Base-by-base conservation (phyloP, 1,140 invertebrate species). In the Panagrolaimus sp. region DNA sequence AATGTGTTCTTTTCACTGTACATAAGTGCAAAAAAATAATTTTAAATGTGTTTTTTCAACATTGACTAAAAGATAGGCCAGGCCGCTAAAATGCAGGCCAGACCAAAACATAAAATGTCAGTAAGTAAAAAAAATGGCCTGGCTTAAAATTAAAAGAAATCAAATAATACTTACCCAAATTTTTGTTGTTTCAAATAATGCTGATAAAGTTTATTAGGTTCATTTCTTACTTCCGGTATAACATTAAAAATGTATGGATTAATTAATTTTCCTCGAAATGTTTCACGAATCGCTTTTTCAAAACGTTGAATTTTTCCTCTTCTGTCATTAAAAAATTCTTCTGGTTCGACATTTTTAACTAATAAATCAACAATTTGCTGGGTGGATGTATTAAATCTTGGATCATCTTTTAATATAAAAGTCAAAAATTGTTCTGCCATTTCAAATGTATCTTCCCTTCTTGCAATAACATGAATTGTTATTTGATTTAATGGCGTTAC, bases 191-290 rank as follows among this genome's bases (percentile, higher is more conserved):
- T 38, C 7, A 38, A 7, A 5, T 25, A n/a, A 44, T 65, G 9
- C 20, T 31, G 23, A 31, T 44, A 64, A 44, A 20, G 14, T 9
- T 20, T 45, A 64, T 64, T 27, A 20, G 63, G 38, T 16, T 67
- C 45, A 14, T 69, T 44, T 16, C 31, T 25, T n/a, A 48, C 66
- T 62, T 70, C 69, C 0, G 78, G 51, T 1, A 68, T 63, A 57
- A 80, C 74, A 31, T 81, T 76, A 47, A 62, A 83, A 61, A 80
- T 76, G 69, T 82, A 80, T 9, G 78, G 81, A 65, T 82, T 80
- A 3, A 80, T 78, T 27, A 66, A 63, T 70, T 68, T 74, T 14
- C 78, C 78, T 16, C 69, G 61, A 65, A 80, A 80, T 9, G 78
- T 80, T 48, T 76, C 69, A 14, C 72, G 69, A 27, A 80, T 77